Conservation (phyloP, 2,888 invertebrate species). For the Capitulum mitella region DNA sequence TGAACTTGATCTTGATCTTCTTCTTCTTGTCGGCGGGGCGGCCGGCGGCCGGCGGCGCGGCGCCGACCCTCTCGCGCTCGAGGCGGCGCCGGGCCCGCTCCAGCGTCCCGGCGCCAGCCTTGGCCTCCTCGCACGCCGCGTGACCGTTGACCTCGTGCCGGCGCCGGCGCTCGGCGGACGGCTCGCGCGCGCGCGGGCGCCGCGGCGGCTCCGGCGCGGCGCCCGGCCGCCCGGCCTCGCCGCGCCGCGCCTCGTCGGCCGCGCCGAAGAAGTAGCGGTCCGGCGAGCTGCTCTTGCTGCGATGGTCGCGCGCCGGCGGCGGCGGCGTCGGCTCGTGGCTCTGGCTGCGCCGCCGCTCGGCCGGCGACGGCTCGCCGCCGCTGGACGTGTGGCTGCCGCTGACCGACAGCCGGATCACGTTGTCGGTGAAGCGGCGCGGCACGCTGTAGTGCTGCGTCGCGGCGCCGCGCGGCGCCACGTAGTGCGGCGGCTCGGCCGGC, state of each 20-base stretch:
- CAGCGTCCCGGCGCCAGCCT: neutral
- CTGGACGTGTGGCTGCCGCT: constrained; percentile 17
- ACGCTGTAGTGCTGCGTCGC: constrained; percentile 13
- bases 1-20: constrained; percentile 35
- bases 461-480: neutral
- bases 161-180: neutral
- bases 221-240: neutral
- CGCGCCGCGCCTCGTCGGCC: neutral
- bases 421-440: neutral
- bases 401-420: constrained; percentile 12
- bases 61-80: neutral
- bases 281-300: constrained; percentile 19
- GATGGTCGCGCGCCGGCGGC: neutral
- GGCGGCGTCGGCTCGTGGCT: constrained; percentile 10
- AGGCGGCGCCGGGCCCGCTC: neutral
- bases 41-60: too few species aligned
- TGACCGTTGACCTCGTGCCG: neutral
- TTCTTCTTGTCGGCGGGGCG: constrained; percentile 32
- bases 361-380: neutral
- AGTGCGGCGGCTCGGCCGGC: constrained; percentile 2
- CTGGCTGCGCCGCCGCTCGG: constrained; percentile 9
- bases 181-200: neutral
- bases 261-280: constrained; percentile 14
- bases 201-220: neutral
- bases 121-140: neutral